phyloP scores from a whole-genome alignment of 2,113 vertebrate genomes.

The Chauna torquata region DNA sequence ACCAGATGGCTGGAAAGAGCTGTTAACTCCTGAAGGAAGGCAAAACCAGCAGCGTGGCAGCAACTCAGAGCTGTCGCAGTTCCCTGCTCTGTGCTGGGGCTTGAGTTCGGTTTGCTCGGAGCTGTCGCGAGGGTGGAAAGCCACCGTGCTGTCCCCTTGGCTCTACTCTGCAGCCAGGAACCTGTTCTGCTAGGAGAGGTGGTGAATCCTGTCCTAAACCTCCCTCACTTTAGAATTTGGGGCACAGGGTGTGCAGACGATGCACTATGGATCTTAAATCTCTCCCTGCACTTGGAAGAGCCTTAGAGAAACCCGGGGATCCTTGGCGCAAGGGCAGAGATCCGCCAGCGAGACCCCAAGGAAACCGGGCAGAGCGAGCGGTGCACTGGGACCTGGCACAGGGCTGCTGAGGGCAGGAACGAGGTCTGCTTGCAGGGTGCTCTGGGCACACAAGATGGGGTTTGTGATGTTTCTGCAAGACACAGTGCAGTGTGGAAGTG shows the following conservation, averaged over 20 bases:
- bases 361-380: background rate
- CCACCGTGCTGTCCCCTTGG: background rate
- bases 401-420: background rate
- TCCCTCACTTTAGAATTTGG: too few species aligned
- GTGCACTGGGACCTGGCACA: background rate
- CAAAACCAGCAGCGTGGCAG: background rate
- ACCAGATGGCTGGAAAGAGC: background rate
- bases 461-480: background rate
- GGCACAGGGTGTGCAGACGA: too few species aligned
- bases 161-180: background rate
- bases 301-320: background rate
- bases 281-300: background rate
- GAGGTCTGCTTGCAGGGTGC: background rate
- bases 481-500: rapidly evolving
- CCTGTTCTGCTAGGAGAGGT: background rate
- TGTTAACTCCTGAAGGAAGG: too few species aligned
- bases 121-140: background rate
- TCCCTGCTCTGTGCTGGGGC: background rate
- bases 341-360: background rate
- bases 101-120: background rate
- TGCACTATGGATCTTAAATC: rapidly evolving
- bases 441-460: background rate
- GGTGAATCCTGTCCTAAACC: background rate
- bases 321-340: background rate
- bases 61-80: background rate